These are phyloP conservation scores for Smutsia temminckii DNA, from an alignment of 2,797 vertebrate species.

Conservation along the genomic window DNA sequence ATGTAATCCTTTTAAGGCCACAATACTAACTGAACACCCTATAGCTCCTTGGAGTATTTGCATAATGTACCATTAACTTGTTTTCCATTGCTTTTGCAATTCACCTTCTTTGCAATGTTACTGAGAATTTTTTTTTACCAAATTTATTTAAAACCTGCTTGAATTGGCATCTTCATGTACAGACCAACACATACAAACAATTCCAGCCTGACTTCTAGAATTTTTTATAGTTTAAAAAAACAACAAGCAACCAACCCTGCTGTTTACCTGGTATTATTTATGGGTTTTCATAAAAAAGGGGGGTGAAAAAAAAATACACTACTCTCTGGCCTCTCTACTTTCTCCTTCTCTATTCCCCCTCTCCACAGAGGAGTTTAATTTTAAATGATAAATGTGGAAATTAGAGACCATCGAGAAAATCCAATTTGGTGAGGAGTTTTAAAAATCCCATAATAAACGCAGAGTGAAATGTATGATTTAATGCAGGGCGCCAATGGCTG, in stretches of 20 bases:
- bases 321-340: conserved; percentile 78
- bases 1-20: conserved; percentile 40
- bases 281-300: conserved; percentile 85
- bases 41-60: conserved; percentile 36
- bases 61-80: conserved; percentile 53
- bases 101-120: conserved; percentile 53
- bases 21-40: conserved; percentile 13
- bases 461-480: conserved; percentile 93
- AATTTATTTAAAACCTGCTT: conserved; percentile 78
- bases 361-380: conserved; percentile 91
- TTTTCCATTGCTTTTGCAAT: conserved; percentile 53
- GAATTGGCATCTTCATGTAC: conserved; percentile 70
- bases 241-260: conserved; percentile 61
- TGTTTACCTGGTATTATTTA: conserved; percentile 85
- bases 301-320: conserved; percentile 82
- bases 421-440: conserved; percentile 94
- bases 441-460: conserved; percentile 92
- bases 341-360: conserved; percentile 79
- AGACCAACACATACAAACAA: conserved; percentile 63
- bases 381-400: conserved; percentile 98
- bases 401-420: conserved; percentile 95
- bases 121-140: conserved; percentile 68
- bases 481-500: conserved; percentile 91
- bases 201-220: conserved; percentile 73
- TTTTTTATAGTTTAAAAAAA: conserved; percentile 76